Conservation (phyloP, 2,113 vertebrate species). For the Tor tambroides region DNA sequence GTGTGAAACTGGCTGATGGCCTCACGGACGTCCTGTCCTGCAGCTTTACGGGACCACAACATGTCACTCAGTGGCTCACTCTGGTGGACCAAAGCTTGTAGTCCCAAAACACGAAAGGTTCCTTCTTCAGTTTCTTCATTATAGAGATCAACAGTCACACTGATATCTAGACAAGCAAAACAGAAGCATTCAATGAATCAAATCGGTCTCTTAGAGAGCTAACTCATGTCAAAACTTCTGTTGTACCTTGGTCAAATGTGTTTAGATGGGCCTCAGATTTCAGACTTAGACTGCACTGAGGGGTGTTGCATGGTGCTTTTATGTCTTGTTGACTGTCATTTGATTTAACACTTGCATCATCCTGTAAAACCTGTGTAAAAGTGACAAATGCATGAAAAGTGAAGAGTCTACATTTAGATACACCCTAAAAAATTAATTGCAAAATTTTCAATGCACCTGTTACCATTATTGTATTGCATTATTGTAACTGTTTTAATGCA, state of each 20-base stretch:
- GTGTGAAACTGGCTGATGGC: slow-evolving; percentile 49
- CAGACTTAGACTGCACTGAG: background rate
- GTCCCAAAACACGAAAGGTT: slow-evolving; percentile 57
- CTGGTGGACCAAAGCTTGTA: slow-evolving; percentile 53
- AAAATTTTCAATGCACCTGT: too few relatives aligned
- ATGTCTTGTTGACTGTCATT: background rate
- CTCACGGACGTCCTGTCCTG: slow-evolving; percentile 38
- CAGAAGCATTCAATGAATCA: background rate
- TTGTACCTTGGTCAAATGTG: background rate
- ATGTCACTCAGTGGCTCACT: slow-evolving; percentile 36
- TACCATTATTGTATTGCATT: too few relatives aligned
- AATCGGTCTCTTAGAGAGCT: background rate
- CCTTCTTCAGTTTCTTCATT: slow-evolving; percentile 43
- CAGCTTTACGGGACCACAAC: slow-evolving; percentile 47
- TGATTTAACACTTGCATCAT: slow-evolving; percentile 7
- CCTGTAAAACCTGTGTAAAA: slow-evolving; percentile 19
- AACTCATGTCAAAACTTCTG: background rate
- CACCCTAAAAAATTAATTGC: too few relatives aligned
- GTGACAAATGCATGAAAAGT: background rate
- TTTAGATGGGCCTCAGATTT: background rate
- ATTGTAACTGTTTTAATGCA: too few relatives aligned
- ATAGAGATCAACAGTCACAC: background rate
- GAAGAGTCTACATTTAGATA: background rate
- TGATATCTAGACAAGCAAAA: background rate
- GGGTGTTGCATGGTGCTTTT: slow-evolving; percentile 36